Base-by-base conservation (phyloP, 2,888 invertebrate species). In the Pachliopta kotzebuea region DNA sequence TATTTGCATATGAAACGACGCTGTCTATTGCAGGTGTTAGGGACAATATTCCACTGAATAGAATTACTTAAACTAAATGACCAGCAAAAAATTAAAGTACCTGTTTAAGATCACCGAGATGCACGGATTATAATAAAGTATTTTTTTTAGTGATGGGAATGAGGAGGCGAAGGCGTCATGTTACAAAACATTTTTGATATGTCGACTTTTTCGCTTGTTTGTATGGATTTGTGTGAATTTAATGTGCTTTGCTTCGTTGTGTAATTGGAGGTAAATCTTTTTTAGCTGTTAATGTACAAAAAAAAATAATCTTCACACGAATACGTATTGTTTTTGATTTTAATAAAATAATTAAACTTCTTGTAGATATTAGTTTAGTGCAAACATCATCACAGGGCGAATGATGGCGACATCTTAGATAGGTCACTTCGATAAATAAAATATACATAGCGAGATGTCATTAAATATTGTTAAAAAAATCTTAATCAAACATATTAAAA, bases 121-220 rank as follows among this genome's bases (percentile, higher is more conserved):
- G 17, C 20, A 52, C 42, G 42, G 74, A 80, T 78, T 71, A 70
- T 77, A 81, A 81, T 76, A 78, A 76, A 80, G 85, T 84, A 85
- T 85, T 21, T 63, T 63, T 59, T 54, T 61, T 62, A 81, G 21
- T 58, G 26, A 61, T n/a, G 52, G 24, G 7, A 20, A 58, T 45
- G 23, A 20, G 72, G 83, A 81, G 83, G 82, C 83, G 76, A 79
- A 75, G 69, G 86, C 72, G 73, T 90, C 83, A 72, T 76, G 78
- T 90, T 89, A 82, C 89, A 87, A 84, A 90, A 90, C 86, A 89
- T 77, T 76, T 81, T 76, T 75, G 86, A 88, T 84, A 84, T 81
- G 77, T 78, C 78, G 77, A 81, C 83, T 78, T 83, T 58, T 86
- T 85, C 78, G 81, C 82, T 66, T 70, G 7, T 83, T 83, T 81